Evolutionary conservation across 1,140 invertebrate genomes (phyloP).

Genomic region (Leptonema lineaticorne): DNA sequence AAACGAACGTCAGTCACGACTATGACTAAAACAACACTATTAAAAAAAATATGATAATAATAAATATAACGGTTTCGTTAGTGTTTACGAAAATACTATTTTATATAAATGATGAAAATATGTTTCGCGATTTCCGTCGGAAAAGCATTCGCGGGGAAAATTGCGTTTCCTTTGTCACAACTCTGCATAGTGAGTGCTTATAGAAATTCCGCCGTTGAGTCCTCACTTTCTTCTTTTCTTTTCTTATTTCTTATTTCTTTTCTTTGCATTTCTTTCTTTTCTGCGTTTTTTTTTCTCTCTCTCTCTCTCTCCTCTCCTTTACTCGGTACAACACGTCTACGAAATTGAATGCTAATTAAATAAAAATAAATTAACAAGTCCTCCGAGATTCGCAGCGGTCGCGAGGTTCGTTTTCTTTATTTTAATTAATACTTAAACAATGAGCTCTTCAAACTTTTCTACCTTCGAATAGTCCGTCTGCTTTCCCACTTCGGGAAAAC

Average conservation of each 20-base stretch:
- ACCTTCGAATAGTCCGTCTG: slow-evolving; percentile 1
- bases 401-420: slow-evolving; percentile 17
- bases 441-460: slow-evolving; percentile 18
- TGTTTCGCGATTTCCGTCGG: not conserved
- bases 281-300: slow-evolving; percentile 6
- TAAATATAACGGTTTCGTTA: no score
- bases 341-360: slow-evolving; percentile 26
- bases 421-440: slow-evolving; percentile 26
- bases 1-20: not conserved
- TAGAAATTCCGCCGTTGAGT: no score
- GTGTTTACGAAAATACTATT: not conserved
- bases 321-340: slow-evolving; percentile 11
- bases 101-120: slow-evolving; percentile 2
- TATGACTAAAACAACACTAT: no score
- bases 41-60: not conserved
- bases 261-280: no score
- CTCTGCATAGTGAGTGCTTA: not conserved
- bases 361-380: slow-evolving; percentile 25
- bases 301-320: no score
- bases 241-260: no score
- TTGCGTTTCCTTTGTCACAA: slow-evolving; percentile 13
- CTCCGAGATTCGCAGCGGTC: slow-evolving; percentile 4
- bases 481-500: not conserved
- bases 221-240: no score
- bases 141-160: slow-evolving; percentile 4